These are phyloP conservation scores for Heliocidaris tuberculata DNA, from an alignment of 35 echinoderm and acorn worm species.

Conservation along the genomic window DNA sequence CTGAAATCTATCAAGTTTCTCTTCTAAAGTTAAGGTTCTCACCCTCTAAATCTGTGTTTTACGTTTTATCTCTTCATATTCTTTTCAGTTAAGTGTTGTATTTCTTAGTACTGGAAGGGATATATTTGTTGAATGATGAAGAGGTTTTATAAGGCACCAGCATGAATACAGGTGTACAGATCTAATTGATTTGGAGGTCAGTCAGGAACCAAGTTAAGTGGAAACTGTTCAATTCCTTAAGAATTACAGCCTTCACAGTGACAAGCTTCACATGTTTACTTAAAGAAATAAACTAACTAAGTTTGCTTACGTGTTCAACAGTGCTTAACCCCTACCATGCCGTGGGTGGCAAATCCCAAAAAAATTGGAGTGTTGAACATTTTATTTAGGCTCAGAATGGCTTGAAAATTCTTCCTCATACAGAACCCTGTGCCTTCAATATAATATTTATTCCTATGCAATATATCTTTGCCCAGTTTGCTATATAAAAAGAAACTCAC, in stretches of 20 bases:
- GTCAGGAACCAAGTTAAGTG: neutral
- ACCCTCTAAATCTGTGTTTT: neutral
- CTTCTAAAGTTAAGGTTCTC: neutral
- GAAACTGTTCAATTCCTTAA: neutral
- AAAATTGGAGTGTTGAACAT: no score
- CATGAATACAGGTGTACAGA: neutral
- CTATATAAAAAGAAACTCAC: no score
- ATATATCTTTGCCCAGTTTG: no score
- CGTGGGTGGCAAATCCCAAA: no score
- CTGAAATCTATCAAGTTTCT: constrained; percentile 4
- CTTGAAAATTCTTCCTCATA: no score
- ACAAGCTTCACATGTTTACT: neutral
- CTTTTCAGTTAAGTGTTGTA: neutral
- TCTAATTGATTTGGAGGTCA: neutral
- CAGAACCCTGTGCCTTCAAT: no score
- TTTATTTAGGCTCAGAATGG: no score
- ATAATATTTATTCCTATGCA: no score
- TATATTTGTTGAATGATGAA: neutral
- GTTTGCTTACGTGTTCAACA: no score
- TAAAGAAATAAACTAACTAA: neutral
- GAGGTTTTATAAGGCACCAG: neutral
- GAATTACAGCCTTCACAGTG: neutral
- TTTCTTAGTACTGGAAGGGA: neutral
- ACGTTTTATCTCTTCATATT: neutral
- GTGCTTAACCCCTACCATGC: no score